Evolutionary conservation across 2,113 vertebrate species (phyloP).

Genomic region (Hemichromis elongatus): DNA sequence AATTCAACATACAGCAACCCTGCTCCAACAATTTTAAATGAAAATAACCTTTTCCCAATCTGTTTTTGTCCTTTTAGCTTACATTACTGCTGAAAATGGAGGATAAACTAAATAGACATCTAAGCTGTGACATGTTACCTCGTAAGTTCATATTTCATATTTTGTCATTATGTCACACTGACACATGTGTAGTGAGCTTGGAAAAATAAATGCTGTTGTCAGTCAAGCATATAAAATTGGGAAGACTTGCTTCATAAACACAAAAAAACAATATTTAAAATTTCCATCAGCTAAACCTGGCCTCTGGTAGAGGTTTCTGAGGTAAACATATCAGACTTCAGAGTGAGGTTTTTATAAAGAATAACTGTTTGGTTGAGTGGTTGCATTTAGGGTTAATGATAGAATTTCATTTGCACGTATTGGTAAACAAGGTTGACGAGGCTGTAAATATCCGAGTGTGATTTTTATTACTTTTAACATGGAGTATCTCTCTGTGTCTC

Average conservation of each 20-base stretch:
- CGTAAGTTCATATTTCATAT: constrained; percentile 48
- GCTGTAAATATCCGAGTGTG: not conserved
- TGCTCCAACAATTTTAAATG: not conserved
- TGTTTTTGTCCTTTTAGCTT: constrained; percentile 69
- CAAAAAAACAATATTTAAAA: not conserved
- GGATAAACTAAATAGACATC: constrained; percentile 95
- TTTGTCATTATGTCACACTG: not conserved
- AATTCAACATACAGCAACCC: not conserved
- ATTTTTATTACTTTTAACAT: not conserved
- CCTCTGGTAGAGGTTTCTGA: not conserved
- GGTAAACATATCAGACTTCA: not conserved
- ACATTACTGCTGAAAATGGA: constrained; percentile 96
- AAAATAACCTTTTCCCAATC: not conserved
- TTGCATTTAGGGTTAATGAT: not conserved
- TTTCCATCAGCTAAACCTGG: not conserved
- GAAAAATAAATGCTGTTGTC: not conserved
- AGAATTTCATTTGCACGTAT: not conserved
- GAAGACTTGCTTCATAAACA: not conserved
- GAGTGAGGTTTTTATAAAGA: not conserved
- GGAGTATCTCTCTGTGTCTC: not conserved
- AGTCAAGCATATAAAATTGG: not conserved
- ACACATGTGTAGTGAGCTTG: not conserved
- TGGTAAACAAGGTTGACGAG: not conserved
- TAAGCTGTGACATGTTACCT: constrained; percentile 96
- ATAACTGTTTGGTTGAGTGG: not conserved